A percentile compares a stretch with the other conserved stretches of the same genome.
Evolutionary conservation across 2,113 vertebrate species (phyloP).

Genomic region (Dromiciops gliroides): DNA sequence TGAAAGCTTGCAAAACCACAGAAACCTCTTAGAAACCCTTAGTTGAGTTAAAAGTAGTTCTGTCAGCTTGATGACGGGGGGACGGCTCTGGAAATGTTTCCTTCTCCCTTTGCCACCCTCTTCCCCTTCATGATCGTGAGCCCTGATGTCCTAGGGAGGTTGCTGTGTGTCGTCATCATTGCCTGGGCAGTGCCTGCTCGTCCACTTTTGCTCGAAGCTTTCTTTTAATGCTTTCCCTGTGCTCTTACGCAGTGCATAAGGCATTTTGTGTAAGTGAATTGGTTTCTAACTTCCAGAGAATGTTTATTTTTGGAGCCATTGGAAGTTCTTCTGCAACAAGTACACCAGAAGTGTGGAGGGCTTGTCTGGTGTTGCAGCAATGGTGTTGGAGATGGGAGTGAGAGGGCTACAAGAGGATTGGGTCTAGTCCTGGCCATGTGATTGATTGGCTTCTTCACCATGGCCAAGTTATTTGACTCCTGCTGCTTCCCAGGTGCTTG

Average conservation of each 20-base stretch:
- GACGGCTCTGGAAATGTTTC: neutral
- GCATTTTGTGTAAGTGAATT: neutral
- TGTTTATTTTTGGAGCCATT: neutral
- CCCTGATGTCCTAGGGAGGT: too few species aligned
- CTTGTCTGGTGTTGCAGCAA: neutral
- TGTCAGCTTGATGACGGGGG: neutral
- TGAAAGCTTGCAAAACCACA: neutral
- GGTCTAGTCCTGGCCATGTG: neutral
- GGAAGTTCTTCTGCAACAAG: neutral
- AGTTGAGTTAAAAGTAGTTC: constrained; percentile 22
- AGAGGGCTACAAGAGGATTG: neutral
- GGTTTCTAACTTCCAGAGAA: neutral
- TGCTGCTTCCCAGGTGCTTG: neutral
- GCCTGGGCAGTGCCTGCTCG: neutral
- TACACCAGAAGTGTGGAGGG: neutral
- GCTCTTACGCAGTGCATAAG: neutral
- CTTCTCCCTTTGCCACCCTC: too few species aligned
- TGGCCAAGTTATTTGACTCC: neutral
- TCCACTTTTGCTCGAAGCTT: too few species aligned
- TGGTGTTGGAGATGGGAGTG: neutral
- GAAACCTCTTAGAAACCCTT: neutral
- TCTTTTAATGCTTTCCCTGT: neutral
- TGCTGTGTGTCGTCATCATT: neutral
- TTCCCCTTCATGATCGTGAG: neutral
- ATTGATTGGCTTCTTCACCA: neutral